These are phyloP conservation scores for Melipona bicolor DNA, from an alignment of 2,888 invertebrate species.

Conservation along the genomic window DNA sequence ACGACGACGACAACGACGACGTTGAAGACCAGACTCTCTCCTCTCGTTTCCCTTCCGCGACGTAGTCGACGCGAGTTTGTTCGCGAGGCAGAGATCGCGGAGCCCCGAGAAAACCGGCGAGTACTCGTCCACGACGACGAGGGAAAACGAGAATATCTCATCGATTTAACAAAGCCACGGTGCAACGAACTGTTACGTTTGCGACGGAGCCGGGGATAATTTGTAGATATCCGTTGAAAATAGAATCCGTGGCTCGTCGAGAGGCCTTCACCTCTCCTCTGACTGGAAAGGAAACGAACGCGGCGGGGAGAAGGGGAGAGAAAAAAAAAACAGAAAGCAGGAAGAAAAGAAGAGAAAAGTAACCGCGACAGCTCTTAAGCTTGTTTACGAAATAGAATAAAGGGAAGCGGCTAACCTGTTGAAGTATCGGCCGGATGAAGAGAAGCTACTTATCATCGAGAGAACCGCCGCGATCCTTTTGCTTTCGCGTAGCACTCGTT, in stretches of 20 bases:
- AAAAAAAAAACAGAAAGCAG: background rate
- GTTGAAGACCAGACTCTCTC: background rate
- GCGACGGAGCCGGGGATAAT: slow-evolving; percentile 17
- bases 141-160: slow-evolving; percentile 36
- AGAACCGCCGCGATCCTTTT: slow-evolving; percentile 20
- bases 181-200: slow-evolving; percentile 63
- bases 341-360: slow-evolving; percentile 26
- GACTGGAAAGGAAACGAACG: background rate
- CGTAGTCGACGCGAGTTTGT: slow-evolving; percentile 58
- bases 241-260: slow-evolving; percentile 38
- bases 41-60: background rate
- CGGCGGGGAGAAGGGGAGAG: background rate
- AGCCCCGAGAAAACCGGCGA: slow-evolving; percentile 29
- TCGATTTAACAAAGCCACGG: slow-evolving; percentile 64
- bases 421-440: slow-evolving; percentile 54
- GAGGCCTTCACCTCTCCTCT: slow-evolving; percentile 1
- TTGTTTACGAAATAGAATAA: slow-evolving; percentile 53
- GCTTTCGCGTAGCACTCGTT: background rate
- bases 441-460: slow-evolving; percentile 55
- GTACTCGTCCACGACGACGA: slow-evolving; percentile 27
- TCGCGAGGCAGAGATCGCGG: slow-evolving; percentile 27
- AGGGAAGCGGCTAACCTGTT: slow-evolving; percentile 56
- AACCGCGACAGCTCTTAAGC: slow-evolving; percentile 28
- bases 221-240: slow-evolving; percentile 43
- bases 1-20: background rate